Evolutionary conservation across 1,140 invertebrate genomes (phyloP).

Genomic region (Anagrus nilaparvatae): DNA sequence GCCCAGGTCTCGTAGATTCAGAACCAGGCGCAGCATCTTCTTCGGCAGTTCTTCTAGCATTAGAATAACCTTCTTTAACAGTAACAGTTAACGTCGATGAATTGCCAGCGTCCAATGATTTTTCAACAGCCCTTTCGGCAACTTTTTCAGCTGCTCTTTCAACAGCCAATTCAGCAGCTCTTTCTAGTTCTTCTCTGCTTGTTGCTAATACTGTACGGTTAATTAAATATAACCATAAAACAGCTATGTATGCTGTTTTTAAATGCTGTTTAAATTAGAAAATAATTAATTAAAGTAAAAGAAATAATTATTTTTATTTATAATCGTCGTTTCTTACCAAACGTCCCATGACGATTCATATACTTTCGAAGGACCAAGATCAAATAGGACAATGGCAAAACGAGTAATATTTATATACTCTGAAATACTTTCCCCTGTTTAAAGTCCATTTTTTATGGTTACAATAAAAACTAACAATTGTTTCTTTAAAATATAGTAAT

Average conservation of each 20-base stretch:
- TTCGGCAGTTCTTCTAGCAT: slow-evolving; percentile 26
- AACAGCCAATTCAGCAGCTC: slow-evolving; percentile 35
- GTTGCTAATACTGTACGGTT: slow-evolving; percentile 11
- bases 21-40: slow-evolving; percentile 24
- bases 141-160: slow-evolving; percentile 35
- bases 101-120: slow-evolving; percentile 32
- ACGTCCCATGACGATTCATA: slow-evolving; percentile 19
- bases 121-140: slow-evolving; percentile 37
- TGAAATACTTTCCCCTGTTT: too few species aligned
- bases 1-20: slow-evolving; percentile 13
- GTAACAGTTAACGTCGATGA: slow-evolving; percentile 31
- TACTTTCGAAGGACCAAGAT: background rate
- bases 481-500: too few species aligned
- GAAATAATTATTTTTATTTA: too few species aligned
- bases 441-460: too few species aligned
- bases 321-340: too few species aligned
- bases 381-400: slow-evolving; percentile 12
- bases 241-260: too few species aligned
- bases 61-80: slow-evolving; percentile 30
- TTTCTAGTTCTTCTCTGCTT: slow-evolving; percentile 32
- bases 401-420: too few species aligned
- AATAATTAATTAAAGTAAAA: too few species aligned
- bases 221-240: too few species aligned
- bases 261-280: too few species aligned
- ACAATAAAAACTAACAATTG: too few species aligned